Conservation (phyloP, 2,797 vertebrate species). For the Megaceryle alcyon region DNA sequence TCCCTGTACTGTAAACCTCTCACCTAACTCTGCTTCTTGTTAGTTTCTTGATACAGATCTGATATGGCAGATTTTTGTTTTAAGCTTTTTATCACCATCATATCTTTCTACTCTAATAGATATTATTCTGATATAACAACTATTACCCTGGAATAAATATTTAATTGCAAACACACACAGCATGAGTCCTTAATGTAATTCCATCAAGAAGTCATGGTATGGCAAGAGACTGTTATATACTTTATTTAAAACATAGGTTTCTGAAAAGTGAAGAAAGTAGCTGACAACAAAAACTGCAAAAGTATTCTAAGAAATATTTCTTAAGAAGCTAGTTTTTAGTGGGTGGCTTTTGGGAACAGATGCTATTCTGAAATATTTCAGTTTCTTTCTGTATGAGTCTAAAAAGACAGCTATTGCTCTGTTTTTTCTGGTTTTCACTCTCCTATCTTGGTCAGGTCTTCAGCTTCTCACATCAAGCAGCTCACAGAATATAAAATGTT, state of each 20-base stretch:
- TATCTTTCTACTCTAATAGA: background rate
- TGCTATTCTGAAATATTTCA: background rate
- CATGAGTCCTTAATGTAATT: background rate
- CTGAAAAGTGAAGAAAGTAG: background rate
- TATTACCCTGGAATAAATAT: constrained; percentile 40
- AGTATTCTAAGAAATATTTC: background rate
- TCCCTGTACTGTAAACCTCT: background rate
- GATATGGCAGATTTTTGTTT: background rate
- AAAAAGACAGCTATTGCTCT: background rate
- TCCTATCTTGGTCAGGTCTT: background rate
- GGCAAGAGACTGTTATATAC: background rate
- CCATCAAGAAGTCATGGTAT: background rate
- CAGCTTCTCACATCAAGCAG: background rate
- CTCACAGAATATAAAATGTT: background rate
- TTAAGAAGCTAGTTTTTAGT: background rate
- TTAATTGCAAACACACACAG: background rate
- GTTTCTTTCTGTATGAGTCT: background rate
- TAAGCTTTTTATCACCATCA: background rate
- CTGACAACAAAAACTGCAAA: background rate
- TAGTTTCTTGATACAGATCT: background rate
- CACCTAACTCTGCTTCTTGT: background rate
- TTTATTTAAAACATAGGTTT: background rate
- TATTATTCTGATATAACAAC: background rate
- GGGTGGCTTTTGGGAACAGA: background rate
- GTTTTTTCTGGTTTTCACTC: background rate